Evolutionary conservation across 2,888 invertebrate species (phyloP).

Genomic region (Himalopsyche japonica): DNA sequence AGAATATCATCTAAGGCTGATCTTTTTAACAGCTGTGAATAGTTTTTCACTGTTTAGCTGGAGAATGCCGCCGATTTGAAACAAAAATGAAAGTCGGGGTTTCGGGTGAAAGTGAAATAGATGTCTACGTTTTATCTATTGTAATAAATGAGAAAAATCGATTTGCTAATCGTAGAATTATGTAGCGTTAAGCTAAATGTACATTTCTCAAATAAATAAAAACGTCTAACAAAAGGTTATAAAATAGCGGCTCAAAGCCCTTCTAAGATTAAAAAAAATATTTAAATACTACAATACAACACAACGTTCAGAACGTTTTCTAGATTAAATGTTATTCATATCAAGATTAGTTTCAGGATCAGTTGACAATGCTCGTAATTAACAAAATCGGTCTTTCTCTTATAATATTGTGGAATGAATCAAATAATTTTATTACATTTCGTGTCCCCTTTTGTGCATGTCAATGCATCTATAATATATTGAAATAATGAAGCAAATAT

Average conservation of each 20-base stretch:
- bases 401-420: too few species aligned
- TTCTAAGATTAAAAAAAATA: not conserved
- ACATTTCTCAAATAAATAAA: not conserved
- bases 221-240: not conserved
- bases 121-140: not conserved
- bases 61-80: not conserved
- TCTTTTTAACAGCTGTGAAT: not conserved
- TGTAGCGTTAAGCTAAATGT: not conserved
- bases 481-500: too few species aligned
- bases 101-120: not conserved
- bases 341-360: too few species aligned
- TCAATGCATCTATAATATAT: too few species aligned
- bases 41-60: not conserved
- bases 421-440: too few species aligned
- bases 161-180: not conserved
- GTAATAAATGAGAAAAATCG: not conserved
- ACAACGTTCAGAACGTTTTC: too few species aligned
- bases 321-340: too few species aligned
- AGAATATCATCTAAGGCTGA: not conserved
- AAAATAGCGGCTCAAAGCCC: not conserved
- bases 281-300: too few species aligned
- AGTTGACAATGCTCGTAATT: too few species aligned
- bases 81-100: not conserved
- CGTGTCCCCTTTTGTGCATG: too few species aligned
- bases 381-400: too few species aligned